Evolutionary conservation across 2,888 invertebrate genomes (phyloP).

Genomic region (Campoletis raptor): DNA sequence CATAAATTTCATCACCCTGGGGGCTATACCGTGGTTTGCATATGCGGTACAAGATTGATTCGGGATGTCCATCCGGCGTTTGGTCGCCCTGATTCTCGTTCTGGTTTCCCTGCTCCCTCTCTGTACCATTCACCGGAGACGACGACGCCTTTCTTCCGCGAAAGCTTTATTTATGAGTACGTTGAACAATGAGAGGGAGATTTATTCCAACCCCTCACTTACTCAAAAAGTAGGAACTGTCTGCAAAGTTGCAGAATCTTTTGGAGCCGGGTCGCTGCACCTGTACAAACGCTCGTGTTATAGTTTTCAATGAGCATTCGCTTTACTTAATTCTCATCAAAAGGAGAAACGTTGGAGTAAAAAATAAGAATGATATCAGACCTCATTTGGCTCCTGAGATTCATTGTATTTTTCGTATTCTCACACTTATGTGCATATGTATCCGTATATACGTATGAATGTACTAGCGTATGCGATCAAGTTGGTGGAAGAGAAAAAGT

Average conservation of each 20-base stretch:
- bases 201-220: slow-evolving; percentile 12
- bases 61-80: slow-evolving; percentile 8
- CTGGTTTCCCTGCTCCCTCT: background rate
- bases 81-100: slow-evolving; percentile 16
- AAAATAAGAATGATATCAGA: background rate
- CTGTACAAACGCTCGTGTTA: background rate
- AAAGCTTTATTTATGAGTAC: slow-evolving; percentile 27
- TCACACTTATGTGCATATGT: background rate
- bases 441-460: background rate
- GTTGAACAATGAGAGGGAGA: slow-evolving; percentile 20
- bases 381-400: slow-evolving; percentile 21
- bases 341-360: background rate
- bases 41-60: slow-evolving; percentile 26
- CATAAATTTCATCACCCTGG: slow-evolving; percentile 12
- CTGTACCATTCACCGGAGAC: background rate
- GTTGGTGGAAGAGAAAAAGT: slow-evolving; percentile 58
- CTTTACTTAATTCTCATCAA: slow-evolving; percentile 33
- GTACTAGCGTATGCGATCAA: slow-evolving; percentile 38
- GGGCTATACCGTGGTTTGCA: slow-evolving; percentile 2
- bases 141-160: slow-evolving; percentile 5
- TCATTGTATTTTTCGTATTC: background rate
- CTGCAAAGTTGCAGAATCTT: slow-evolving; percentile 13
- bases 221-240: slow-evolving; percentile 3
- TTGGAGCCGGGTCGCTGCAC: slow-evolving; percentile 1
- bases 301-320: background rate